Percentiles rank a stretch among this genome's conserved stretches.
Conservation (phyloP, 2,797 vertebrate genomes). For the Diplodus sargus region DNA sequence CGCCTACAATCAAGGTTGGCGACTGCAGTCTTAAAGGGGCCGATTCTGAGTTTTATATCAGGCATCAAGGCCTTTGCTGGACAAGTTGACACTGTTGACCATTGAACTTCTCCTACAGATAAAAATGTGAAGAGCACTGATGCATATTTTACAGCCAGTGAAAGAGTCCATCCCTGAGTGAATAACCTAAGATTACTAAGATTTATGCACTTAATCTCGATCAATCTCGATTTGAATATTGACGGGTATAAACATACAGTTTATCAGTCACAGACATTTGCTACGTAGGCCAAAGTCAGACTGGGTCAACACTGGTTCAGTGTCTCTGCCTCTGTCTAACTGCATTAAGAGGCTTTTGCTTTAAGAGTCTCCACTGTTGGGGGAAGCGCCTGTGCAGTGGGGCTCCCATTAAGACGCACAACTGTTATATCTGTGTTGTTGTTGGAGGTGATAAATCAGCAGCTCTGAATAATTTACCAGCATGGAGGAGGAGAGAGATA, state of each 20-base stretch:
- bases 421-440: slow-evolving; percentile 71
- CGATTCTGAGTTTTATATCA: slow-evolving; percentile 20
- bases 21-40: slow-evolving; percentile 28
- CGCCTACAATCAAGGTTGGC: slow-evolving; percentile 20
- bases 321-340: slow-evolving; percentile 16
- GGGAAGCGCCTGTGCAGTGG: slow-evolving; percentile 42
- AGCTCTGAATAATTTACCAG: slow-evolving; percentile 79
- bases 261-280: neutral
- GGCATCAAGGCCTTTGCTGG: neutral
- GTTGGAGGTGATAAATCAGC: slow-evolving; percentile 77
- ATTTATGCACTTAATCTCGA: no score
- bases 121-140: neutral
- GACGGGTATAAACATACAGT: neutral
- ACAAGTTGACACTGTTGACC: slow-evolving; percentile 21
- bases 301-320: slow-evolving; percentile 11
- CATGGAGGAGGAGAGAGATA: slow-evolving; percentile 44
- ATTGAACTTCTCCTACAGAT: neutral
- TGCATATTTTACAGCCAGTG: neutral
- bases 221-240: neutral
- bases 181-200: no score
- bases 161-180: no score
- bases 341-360: slow-evolving; percentile 47
- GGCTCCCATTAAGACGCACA: slow-evolving; percentile 68
- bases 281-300: neutral
- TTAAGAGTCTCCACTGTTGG: slow-evolving; percentile 49